Evolutionary conservation across 2,797 vertebrate species (phyloP), one percentile per base, ranked within the genome.

Genomic region (Peromyscus melanophrys): DNA sequence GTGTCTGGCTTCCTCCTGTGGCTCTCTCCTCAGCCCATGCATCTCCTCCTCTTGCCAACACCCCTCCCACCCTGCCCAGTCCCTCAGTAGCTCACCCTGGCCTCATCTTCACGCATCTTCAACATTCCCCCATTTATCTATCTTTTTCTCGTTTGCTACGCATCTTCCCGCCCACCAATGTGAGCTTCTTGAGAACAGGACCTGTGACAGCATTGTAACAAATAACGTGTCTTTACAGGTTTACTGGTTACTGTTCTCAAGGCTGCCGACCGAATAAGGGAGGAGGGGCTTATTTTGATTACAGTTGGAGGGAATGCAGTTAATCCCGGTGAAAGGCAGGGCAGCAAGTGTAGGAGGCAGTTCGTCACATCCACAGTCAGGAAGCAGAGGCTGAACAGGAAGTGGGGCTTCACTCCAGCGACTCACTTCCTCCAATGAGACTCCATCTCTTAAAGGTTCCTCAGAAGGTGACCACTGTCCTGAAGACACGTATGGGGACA

Each of bases 41-140:
- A 40, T 81, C 40, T 5, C 3, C 14, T 29, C 21, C 21, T 73
- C 78, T 80, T 0, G 6, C 63, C 31, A 6, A 25, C 25, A 23
- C 1, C 7, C 3, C 14, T 29, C 21, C 21, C 25, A 21, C n/a
- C 25, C n/a, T 13, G 25, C 27, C 25, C 0, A 9, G 5, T 77
- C 9, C 27, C 57, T 89, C 11, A 5, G 43, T 3, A 25, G 25
- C 43, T 71, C 37, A 4, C 4, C 31, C 23, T 0, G 25, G 4
- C 77, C 46, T 67, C 5, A 17, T 61, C 37, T 37, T 46, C 40
- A 4, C 67, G 29, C 31, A 4, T 19, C 29, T 75, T 80, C 29
- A 31, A 23, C 34, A 31, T 0, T 1, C 6, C 8, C 11, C 4
- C 17, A 4, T 46, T 43, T 12, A 14, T n/a, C 89, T n/a, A 23